Percentiles rank a stretch among this genome's conserved stretches.
phyloP scores from a whole-genome alignment of 2,797 vertebrate genomes.

The Anolis apletophallus region DNA sequence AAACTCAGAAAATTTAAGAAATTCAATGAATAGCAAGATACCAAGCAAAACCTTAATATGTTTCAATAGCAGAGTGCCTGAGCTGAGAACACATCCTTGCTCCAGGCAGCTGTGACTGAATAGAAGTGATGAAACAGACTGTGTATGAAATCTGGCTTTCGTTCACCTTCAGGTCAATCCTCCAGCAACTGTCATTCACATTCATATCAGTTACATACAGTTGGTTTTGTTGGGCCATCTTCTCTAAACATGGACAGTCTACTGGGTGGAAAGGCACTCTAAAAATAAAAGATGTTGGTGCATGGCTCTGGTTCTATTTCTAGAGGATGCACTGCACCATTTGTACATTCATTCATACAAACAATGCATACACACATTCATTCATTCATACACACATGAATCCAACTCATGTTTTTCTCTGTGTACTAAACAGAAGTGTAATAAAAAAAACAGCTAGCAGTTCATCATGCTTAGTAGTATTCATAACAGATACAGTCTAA shows the following conservation, averaged over 20 bases:
- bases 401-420: neutral
- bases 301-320: constrained; percentile 29
- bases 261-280: neutral
- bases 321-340: constrained; percentile 21
- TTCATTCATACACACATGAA: constrained; percentile 3
- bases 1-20: constrained; percentile 21
- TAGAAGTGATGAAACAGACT: constrained; percentile 45
- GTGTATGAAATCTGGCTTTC: constrained; percentile 56
- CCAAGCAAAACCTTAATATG: constrained; percentile 35
- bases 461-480: neutral
- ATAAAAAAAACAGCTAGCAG: neutral
- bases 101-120: constrained; percentile 55
- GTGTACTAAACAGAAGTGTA: neutral
- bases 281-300: constrained; percentile 35
- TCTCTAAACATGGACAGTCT: constrained; percentile 47
- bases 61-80: constrained; percentile 51
- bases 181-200: constrained; percentile 64
- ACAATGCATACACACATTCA: neutral
- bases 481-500: neutral
- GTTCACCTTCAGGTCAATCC: constrained; percentile 55
- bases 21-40: constrained; percentile 21
- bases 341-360: constrained; percentile 4
- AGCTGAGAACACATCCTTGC: constrained; percentile 38
- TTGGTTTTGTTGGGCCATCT: constrained; percentile 50
- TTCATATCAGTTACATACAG: constrained; percentile 65